phyloP scores from a whole-genome alignment of 1,140 invertebrate species.

The Cydia amplana region DNA sequence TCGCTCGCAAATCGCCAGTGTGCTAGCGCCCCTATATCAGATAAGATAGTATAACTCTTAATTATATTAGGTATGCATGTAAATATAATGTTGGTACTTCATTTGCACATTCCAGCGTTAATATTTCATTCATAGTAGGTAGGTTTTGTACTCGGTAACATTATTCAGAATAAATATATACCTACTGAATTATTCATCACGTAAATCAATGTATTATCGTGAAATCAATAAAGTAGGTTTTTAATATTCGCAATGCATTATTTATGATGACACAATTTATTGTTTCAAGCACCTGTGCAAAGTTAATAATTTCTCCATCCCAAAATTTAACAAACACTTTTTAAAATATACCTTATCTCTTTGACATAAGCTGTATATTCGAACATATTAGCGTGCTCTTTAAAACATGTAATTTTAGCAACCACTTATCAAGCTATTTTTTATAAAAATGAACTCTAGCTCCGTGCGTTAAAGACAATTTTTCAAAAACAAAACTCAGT shows the following conservation, averaged over 20 bases:
- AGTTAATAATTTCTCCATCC: conserved; percentile 3
- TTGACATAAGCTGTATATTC: background rate
- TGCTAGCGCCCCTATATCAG: too few relatives aligned
- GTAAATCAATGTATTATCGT: background rate
- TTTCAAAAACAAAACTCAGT: background rate
- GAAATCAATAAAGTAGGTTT: background rate
- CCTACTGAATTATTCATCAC: background rate
- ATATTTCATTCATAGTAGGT: too few relatives aligned
- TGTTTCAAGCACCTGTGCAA: background rate
- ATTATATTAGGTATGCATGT: too few relatives aligned
- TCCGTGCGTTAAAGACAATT: background rate
- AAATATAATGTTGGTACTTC: too few relatives aligned
- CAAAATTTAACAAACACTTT: background rate
- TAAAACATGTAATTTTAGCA: background rate
- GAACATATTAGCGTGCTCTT: background rate
- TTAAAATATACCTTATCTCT: background rate
- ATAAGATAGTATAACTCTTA: too few relatives aligned
- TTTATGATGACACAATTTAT: conserved; percentile 3
- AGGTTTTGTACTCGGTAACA: too few relatives aligned
- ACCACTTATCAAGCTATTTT: background rate
- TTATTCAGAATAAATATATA: background rate
- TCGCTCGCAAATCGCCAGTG: too few relatives aligned
- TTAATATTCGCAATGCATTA: background rate
- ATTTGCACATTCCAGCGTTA: too few relatives aligned
- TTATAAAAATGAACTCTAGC: too few relatives aligned